Evolutionary conservation across 1,140 invertebrate species (phyloP).

Genomic region (Ceratitis capitata): DNA sequence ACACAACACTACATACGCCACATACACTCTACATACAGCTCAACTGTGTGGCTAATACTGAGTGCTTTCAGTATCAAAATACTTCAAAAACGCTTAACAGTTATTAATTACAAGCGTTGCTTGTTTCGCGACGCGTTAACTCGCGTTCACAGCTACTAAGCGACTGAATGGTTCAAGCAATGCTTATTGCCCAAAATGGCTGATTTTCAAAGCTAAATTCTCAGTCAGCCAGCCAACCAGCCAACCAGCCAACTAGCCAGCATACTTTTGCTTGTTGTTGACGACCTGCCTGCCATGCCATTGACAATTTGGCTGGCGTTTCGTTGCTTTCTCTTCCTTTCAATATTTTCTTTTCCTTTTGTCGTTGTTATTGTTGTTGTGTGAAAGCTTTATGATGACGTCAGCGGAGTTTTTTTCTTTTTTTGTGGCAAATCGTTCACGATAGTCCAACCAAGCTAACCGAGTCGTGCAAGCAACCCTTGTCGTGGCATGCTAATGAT

Average conservation of each 20-base stretch:
- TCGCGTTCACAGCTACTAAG: constrained; percentile 54
- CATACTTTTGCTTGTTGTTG: constrained; percentile 45
- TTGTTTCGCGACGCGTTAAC: constrained; percentile 46
- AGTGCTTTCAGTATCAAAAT: too few relatives aligned
- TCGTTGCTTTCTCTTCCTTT: neutral
- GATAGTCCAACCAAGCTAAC: neutral
- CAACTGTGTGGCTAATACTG: too few relatives aligned
- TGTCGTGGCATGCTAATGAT: neutral
- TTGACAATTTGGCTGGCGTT: neutral
- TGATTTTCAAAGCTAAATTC: neutral
- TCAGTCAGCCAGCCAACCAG: too few relatives aligned
- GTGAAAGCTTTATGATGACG: constrained; percentile 57
- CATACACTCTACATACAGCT: neutral
- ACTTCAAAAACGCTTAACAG: too few relatives aligned
- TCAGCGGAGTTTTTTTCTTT: constrained; percentile 56
- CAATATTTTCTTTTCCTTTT: constrained; percentile 40
- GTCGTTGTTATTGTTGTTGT: neutral
- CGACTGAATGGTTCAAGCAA: constrained; percentile 48
- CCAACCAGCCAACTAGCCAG: neutral
- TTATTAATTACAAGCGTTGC: neutral
- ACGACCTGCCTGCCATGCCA: neutral
- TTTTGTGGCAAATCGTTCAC: constrained; percentile 21
- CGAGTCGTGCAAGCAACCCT: neutral
- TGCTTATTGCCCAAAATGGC: constrained; percentile 28
- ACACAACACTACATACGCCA: neutral